Evolutionary conservation across 2,888 invertebrate genomes (phyloP), one percentile per base, ranked within the genome.

Genomic region (Apodemia zela): DNA sequence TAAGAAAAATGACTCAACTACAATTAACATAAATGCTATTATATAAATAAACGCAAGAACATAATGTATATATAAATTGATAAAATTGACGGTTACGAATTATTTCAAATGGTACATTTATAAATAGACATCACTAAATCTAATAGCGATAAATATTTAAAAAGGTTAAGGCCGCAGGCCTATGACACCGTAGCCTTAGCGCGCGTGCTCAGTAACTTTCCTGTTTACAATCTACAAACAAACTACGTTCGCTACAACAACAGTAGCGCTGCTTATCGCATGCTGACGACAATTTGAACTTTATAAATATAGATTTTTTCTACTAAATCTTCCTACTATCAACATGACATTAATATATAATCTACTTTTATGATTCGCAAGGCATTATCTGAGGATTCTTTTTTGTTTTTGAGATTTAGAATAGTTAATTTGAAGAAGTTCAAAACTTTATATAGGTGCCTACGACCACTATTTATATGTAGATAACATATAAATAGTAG

Each of bases 201-300:
- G 77, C 86, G 73, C 73, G 81, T 81, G 84, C 81, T 74, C 75
- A 69, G 86, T 82, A 87, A 86, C 85, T 87, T 89, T 89, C 87
- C 87, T 86, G 82, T 84, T 82, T 82, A 82, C 80, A 57, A 57
- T 21, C 51, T 54, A 54, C 21, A 25, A 82, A 82, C 80, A 57
- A 54, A 54, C 51, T 54, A 54, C 51, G 29, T 5, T 29, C 21
- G 21, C 51, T 51, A 51, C 51, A 47, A 17, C 4, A 54, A 29
- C 54, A 29, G 54, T 57, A 29, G 54, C 54, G 25, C 54, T 25
- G 54, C 15, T 51, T 51, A 51, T 51, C 51, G 21, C 51, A 8
- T 51, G 5, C 21, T 18, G 11, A 18, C 49, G 49, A 18, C 18
- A 17, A 51, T 51, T 18, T 51, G 18, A 18, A 21, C 51, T 51